phyloP scores from a whole-genome alignment of 2,113 vertebrate genomes.

The Cyrtonyx montezumae region DNA sequence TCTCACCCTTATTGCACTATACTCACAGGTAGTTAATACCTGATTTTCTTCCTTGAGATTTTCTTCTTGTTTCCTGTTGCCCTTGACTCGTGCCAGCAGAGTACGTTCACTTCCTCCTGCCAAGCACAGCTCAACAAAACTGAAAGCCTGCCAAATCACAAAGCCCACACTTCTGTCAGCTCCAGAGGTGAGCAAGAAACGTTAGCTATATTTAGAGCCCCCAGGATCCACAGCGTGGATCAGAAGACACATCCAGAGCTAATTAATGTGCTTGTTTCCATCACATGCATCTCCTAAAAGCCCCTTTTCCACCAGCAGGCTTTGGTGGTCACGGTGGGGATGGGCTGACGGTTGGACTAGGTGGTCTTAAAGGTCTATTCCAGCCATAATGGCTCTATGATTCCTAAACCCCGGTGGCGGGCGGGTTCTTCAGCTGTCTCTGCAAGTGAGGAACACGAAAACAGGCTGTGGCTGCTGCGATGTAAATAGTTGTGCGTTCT shows the following conservation, averaged over 20 bases:
- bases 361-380: no score
- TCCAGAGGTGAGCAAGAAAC: neutral
- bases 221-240: neutral
- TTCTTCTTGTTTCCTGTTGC: neutral
- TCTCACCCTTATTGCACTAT: neutral
- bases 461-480: neutral
- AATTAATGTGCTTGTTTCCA: neutral
- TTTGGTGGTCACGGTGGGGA: neutral
- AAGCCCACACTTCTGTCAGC: neutral
- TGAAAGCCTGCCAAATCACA: neutral
- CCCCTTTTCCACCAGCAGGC: neutral
- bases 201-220: neutral
- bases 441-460: neutral
- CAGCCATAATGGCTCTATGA: no score
- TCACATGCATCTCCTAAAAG: neutral
- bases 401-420: accelerated
- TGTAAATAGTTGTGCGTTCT: neutral
- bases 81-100: neutral
- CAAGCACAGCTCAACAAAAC: neutral
- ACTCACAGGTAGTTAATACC: neutral
- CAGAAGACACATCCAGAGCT: neutral
- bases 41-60: neutral
- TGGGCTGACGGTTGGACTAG: no score
- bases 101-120: neutral
- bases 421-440: neutral